Evolutionary conservation across 1,140 invertebrate species (phyloP).

Genomic region (Ephestia elutella): DNA sequence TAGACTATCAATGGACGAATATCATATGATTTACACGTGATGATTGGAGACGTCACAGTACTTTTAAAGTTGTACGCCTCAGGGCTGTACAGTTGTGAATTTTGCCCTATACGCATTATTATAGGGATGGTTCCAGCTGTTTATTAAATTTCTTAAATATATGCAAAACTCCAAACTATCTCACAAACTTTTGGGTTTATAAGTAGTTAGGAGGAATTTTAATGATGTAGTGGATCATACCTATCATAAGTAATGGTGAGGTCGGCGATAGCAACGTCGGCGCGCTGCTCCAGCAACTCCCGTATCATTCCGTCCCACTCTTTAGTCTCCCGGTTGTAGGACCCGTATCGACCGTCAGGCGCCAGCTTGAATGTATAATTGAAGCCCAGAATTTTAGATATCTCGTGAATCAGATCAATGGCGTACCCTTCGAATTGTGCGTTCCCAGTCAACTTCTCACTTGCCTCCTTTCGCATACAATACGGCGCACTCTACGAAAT

Average conservation of each 20-base stretch:
- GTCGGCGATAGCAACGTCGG: conserved; percentile 94
- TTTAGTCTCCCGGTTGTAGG: conserved; percentile 82
- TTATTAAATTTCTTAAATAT: too few species aligned
- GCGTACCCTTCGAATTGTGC: conserved; percentile 92
- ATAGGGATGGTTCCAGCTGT: too few species aligned
- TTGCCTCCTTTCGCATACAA: conserved; percentile 91
- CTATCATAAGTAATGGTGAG: conserved; percentile 94
- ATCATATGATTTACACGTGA: too few species aligned
- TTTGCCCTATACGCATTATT: too few species aligned
- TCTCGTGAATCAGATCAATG: conserved; percentile 90
- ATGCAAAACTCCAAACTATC: too few species aligned
- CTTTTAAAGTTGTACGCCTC: too few species aligned
- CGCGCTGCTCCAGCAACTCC: conserved; percentile 91
- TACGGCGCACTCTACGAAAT: conserved; percentile 88
- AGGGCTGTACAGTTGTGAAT: too few species aligned
- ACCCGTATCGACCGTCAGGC: conserved; percentile 88
- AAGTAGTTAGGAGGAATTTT: too few species aligned
- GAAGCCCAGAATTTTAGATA: conserved; percentile 90
- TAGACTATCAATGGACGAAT: too few species aligned
- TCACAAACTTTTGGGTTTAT: too few species aligned
- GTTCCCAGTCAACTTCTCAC: conserved; percentile 86
- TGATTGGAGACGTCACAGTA: too few species aligned
- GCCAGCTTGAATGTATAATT: conserved; percentile 91
- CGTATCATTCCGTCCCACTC: conserved; percentile 97
- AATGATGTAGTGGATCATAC: conserved; percentile 30